These are phyloP conservation scores for Cataglyphis rosenhaueri DNA, from an alignment of 2,888 invertebrate genomes.

Conservation along the genomic window DNA sequence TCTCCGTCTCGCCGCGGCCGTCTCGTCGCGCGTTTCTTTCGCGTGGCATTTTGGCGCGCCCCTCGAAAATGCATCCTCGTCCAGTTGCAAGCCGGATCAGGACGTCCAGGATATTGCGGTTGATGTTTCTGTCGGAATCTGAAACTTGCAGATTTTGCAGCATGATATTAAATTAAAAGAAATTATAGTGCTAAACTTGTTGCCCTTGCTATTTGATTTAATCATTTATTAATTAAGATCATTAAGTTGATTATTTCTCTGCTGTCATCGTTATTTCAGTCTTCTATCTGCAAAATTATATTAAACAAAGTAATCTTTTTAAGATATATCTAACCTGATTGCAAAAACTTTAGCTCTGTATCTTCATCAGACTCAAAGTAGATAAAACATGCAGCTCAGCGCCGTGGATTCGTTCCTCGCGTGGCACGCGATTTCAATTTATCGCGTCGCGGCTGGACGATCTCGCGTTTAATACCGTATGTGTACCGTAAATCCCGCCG, in stretches of 20 bases:
- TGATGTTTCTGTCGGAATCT: neutral
- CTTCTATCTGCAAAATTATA: neutral
- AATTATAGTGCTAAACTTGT: neutral
- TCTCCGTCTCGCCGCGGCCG: slow-evolving; percentile 26
- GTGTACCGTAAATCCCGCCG: slow-evolving; percentile 56
- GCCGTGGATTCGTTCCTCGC: slow-evolving; percentile 17
- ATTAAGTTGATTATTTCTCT: neutral
- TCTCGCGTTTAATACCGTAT: slow-evolving; percentile 66
- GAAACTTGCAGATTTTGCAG: neutral
- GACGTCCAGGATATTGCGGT: neutral
- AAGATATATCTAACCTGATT: neutral
- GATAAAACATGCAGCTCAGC: neutral
- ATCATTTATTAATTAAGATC: neutral
- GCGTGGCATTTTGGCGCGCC: slow-evolving; percentile 32
- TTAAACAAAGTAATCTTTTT: neutral
- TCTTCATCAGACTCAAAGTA: neutral
- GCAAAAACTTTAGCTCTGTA: neutral
- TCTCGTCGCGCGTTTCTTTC: slow-evolving; percentile 48
- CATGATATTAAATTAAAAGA: neutral
- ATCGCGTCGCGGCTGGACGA: slow-evolving; percentile 57
- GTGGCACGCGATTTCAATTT: slow-evolving; percentile 46
- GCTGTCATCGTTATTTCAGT: neutral
- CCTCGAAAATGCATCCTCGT: slow-evolving; percentile 32
- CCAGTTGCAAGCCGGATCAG: neutral
- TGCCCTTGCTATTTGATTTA: neutral